Base-by-base conservation (phyloP, 92 coral and sea anemone species). In the Phenganax marumi region DNA sequence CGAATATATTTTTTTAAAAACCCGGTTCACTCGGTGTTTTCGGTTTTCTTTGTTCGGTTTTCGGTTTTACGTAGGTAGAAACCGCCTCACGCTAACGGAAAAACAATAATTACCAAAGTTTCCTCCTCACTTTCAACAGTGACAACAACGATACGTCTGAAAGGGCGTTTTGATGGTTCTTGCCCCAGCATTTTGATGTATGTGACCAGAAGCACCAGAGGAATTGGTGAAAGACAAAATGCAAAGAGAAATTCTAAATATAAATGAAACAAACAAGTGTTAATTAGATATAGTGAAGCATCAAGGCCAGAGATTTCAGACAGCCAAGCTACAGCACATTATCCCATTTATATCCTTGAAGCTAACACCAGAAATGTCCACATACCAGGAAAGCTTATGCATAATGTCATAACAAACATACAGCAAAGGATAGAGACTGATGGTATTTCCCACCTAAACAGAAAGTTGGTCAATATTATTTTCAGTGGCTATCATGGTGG, bases 301-400 rank as follows among this genome's bases (percentile, higher is more conserved):
- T 33, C 43, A 33, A 33, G 43, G 43, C 43, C 3, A 33, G 5
- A 33, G 2, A 33, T 2, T 33, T 56, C 63, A 21, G 22, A 56
- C 63, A 14, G 63, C 63, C n/a, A 56, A 1, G 63, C 22, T 21
- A 3, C 22, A 14, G 63, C 63, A 56, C 22, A 56, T 21, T 21
- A 14, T 56, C 1, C 22, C 63, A 4, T 21, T 3, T 14, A 14
- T 14, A 14, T 14, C n/a, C 17, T 17, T 17, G 17, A 21, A 56
- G n/a, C 22, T 21, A 21, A 14, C 22, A 56, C n/a, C 22, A 56
- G 63, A 14, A 14, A 58, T 14, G 2, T 58, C 22, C 3, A 14
- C 65, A 14, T 76, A 76, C 83, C 83, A 58, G 83, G 83, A 63
- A 78, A 61, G 8, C 71, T 23, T 16, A 78, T 61, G 21, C 83